Evolutionary conservation across 2,888 invertebrate genomes (phyloP), one percentile per base, ranked within the genome.

Genomic region (Morpho achilles): DNA sequence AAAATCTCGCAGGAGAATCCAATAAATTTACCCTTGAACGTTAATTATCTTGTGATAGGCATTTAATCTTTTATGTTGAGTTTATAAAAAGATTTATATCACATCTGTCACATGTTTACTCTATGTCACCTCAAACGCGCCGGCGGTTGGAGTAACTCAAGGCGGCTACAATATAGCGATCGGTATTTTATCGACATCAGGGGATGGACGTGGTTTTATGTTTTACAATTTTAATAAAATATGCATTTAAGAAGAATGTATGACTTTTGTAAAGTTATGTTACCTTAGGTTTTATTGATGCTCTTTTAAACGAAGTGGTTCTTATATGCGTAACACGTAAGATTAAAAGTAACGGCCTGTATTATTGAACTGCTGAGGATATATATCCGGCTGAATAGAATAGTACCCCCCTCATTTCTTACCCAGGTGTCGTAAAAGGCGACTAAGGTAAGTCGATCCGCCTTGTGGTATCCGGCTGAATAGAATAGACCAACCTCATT

Each of bases 131-230:
- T 77, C 73, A 80, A 78, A 80, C 72, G 69, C 67, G 61, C 70
- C 76, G 71, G 69, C 74, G 70, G 73, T 74, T 63, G 74, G 69
- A 73, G 76, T 81, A 77, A 77, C 73, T 82, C 78, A 79, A 69
- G 70, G 69, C 68, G 68, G 71, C 75, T 79, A 82, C 79, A 82
- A 82, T 83, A 80, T 77, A 76, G 70, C 72, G 80, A 80, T 78
- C 78, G 76, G 73, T 74, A 74, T 76, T 82, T 83, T 81, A 82
- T 80, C 69, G 79, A 69, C 66, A 68, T 63, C 66, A 60, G 63
- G 77, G 76, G 71, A 73, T 68, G 64, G 64, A 61, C 59, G 56
- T 67, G 67, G 64, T 59, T 70, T 69, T 74, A 70, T 71, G 62
- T 48, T 64, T 63, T 60, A 60, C 63, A 65, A 63, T 66, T 63